Percentiles rank a stretch among this genome's conserved stretches.
Evolutionary conservation across 2,888 invertebrate species (phyloP).

Genomic region (Microctonus aethiopoides): DNA sequence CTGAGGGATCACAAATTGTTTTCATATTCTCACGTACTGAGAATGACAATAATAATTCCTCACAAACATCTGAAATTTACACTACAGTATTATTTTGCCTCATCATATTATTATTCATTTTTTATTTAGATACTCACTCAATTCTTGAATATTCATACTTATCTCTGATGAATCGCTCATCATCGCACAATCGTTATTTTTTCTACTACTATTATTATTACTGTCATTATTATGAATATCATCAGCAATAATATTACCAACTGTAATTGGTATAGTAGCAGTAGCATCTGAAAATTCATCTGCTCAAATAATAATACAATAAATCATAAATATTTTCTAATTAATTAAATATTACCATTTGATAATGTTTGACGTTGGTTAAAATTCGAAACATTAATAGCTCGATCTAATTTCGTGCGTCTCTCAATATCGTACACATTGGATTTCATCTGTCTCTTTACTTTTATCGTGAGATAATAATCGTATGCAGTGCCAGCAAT

Average conservation of each 20-base stretch:
- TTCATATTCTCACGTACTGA: slow-evolving; percentile 62
- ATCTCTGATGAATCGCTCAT: slow-evolving; percentile 40
- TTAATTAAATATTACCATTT: slow-evolving; percentile 50
- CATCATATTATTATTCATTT: neutral
- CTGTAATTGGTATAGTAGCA: neutral
- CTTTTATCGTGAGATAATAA: slow-evolving; percentile 66
- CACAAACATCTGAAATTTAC: slow-evolving; percentile 54
- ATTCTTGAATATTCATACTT: slow-evolving; percentile 44
- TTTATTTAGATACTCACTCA: slow-evolving; percentile 50
- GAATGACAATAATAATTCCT: slow-evolving; percentile 65
- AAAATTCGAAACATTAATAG: too few relatives aligned
- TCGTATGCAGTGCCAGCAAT: slow-evolving; percentile 79
- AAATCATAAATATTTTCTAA: neutral
- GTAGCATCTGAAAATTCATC: slow-evolving; percentile 4
- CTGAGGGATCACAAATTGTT: slow-evolving; percentile 63
- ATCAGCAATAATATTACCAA: neutral
- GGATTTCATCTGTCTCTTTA: slow-evolving; percentile 45
- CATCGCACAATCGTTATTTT: slow-evolving; percentile 50
- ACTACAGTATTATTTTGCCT: neutral
- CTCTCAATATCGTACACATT: slow-evolving; percentile 60
- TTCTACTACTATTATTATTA: slow-evolving; percentile 26
- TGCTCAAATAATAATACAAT: neutral
- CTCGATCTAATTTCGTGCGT: slow-evolving; percentile 60
- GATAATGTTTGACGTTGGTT: slow-evolving; percentile 52
- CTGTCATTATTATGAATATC: neutral